Conservation (phyloP, 2,797 vertebrate genomes). For the Xenentodon cancila region DNA sequence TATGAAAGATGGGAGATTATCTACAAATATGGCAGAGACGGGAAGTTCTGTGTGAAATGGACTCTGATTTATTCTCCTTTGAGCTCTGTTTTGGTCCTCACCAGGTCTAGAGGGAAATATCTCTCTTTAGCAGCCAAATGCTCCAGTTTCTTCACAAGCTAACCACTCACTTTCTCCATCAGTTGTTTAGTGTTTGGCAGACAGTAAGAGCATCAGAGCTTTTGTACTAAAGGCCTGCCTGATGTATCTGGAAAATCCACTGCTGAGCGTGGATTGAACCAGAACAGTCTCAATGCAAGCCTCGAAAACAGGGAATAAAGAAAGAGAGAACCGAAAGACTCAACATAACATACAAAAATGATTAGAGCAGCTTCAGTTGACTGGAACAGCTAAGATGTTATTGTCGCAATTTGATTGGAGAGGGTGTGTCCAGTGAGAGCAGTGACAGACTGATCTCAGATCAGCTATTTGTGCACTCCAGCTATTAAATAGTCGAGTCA, state of each 20-base stretch:
- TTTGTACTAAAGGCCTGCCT: slow-evolving; percentile 11
- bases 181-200: slow-evolving; percentile 11
- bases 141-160: slow-evolving; percentile 5
- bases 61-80: background rate
- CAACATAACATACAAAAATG: background rate
- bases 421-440: too few species aligned
- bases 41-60: background rate
- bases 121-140: slow-evolving; percentile 3
- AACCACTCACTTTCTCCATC: slow-evolving; percentile 16
- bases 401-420: too few species aligned
- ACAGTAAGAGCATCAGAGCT: slow-evolving; percentile 21
- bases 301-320: background rate
- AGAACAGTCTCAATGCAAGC: slow-evolving; percentile 4
- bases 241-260: slow-evolving; percentile 14
- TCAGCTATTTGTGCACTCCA: too few species aligned
- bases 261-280: slow-evolving; percentile 14
- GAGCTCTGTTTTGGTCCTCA: slow-evolving; percentile 1
- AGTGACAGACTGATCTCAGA: too few species aligned
- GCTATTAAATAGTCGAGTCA: too few species aligned
- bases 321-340: background rate
- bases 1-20: background rate
- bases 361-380: too few species aligned
- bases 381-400: too few species aligned
- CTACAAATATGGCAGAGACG: background rate
- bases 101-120: slow-evolving; percentile 6